Conservation (phyloP, 2,113 vertebrate species). For the Octodon degus region DNA sequence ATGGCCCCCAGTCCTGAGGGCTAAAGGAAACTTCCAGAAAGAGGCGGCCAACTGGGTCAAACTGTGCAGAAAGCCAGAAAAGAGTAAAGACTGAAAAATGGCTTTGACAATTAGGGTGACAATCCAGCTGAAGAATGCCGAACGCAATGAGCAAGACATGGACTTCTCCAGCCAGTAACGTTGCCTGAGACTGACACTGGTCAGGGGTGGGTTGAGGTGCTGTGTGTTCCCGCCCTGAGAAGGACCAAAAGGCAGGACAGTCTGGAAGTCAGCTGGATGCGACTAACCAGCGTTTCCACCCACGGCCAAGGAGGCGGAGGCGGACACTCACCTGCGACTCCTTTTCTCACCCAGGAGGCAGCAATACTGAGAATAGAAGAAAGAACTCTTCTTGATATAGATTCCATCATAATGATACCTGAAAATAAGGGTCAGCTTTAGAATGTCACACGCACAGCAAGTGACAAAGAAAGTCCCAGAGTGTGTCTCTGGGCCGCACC, state of each 20-base stretch:
- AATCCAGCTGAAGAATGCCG: background rate
- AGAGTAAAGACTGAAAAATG: constrained; percentile 9
- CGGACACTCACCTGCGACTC: constrained; percentile 78
- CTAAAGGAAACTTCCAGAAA: background rate
- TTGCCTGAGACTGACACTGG: background rate
- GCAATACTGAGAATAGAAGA: constrained; percentile 83
- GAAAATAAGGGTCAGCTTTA: background rate
- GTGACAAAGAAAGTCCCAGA: background rate
- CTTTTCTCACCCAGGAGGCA: constrained; percentile 80
- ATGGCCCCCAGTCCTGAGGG: background rate
- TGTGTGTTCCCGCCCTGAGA: background rate
- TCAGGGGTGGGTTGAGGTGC: background rate
- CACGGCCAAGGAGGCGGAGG: background rate
- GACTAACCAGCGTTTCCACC: background rate
- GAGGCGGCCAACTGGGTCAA: background rate
- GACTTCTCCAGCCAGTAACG: background rate
- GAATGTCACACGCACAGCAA: background rate
- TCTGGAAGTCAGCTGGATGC: background rate
- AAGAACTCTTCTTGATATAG: constrained; percentile 84
- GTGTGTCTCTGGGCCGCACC: background rate
- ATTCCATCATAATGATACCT: constrained; percentile 86
- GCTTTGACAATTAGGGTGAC: background rate
- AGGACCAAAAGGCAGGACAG: background rate
- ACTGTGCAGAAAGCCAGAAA: background rate
- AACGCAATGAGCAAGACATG: background rate